Percentiles rank a stretch among this genome's conserved stretches.
Conservation (phyloP, 2,113 vertebrate species). For the Felis chaus region DNA sequence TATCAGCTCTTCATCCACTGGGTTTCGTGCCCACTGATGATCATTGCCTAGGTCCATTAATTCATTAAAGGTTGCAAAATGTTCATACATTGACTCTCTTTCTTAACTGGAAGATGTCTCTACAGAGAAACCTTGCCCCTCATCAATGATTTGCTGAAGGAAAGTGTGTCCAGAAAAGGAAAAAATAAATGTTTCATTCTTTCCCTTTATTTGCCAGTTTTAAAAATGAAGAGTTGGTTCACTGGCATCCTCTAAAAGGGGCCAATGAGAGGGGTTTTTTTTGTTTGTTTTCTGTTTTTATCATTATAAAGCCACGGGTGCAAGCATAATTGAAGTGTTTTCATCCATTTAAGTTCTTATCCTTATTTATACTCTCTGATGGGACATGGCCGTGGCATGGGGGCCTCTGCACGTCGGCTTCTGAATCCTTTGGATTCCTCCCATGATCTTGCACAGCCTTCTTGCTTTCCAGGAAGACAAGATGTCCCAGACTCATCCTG, state of each 20-base stretch:
- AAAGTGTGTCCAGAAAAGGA: not conserved
- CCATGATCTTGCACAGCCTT: not conserved
- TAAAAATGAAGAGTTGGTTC: constrained; percentile 5
- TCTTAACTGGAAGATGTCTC: not conserved
- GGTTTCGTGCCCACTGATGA: not conserved
- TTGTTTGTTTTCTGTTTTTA: not conserved
- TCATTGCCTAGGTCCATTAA: not conserved
- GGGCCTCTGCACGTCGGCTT: not conserved
- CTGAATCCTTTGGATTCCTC: not conserved
- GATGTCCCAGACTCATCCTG: not conserved
- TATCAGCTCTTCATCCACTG: not conserved
- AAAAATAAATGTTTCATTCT: not conserved
- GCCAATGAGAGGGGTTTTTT: not conserved
- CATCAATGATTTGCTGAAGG: not conserved
- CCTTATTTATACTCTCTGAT: not conserved
- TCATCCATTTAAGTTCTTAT: not conserved
- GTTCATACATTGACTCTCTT: not conserved
- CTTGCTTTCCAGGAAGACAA: not conserved
- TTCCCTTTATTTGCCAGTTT: not conserved
- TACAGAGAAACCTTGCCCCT: not conserved
- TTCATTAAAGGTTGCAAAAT: not conserved
- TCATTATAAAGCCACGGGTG: not conserved
- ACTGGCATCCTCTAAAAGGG: not conserved
- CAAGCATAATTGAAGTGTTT: not conserved
- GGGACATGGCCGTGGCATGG: not conserved